Evolutionary conservation across 2,113 vertebrate species (phyloP).

Genomic region (Toxostoma redivivum): DNA sequence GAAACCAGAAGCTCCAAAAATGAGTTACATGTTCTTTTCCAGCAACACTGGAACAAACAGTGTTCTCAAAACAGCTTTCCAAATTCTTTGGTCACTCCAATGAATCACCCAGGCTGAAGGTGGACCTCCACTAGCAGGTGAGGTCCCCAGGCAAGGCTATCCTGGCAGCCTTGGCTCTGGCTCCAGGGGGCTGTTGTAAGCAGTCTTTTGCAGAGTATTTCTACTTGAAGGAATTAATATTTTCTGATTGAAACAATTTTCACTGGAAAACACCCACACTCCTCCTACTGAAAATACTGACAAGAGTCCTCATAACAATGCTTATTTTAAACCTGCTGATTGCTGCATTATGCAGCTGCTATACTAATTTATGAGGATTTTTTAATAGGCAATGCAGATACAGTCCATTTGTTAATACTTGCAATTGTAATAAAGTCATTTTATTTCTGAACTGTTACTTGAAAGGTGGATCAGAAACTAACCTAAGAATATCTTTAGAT

Average conservation of each 20-base stretch:
- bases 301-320: not conserved
- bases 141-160: not conserved
- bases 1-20: not conserved
- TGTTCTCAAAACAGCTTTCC: not conserved
- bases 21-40: not conserved
- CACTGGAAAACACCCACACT: not conserved
- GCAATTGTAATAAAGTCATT: not conserved
- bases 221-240: not conserved
- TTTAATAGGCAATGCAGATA: not conserved
- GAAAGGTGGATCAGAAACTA: not conserved
- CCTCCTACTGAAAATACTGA: not conserved
- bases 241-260: not conserved
- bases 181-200: not conserved
- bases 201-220: not conserved
- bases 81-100: not conserved
- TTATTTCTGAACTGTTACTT: not conserved
- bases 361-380: not conserved
- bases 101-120: not conserved
- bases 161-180: not conserved
- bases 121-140: not conserved
- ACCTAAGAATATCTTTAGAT: not conserved
- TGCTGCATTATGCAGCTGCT: not conserved
- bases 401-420: not conserved
- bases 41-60: not conserved
- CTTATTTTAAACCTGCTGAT: not conserved